These are phyloP conservation scores for Damaliscus lunatus DNA, from an alignment of 2,113 vertebrate species.

Conservation along the genomic window DNA sequence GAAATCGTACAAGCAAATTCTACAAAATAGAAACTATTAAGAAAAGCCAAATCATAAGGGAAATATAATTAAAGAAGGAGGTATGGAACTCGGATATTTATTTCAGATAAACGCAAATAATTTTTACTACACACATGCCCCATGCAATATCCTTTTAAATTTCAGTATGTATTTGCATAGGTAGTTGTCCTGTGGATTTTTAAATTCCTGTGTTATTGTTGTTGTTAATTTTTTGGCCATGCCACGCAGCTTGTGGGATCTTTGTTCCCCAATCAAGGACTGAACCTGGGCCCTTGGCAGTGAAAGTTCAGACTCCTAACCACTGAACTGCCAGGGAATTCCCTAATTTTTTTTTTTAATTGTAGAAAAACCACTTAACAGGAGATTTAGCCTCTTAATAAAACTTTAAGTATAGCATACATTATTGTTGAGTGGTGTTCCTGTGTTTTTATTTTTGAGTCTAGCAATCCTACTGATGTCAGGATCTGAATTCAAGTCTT, in stretches of 20 bases:
- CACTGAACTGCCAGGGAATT: not conserved
- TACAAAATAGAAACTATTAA: not conserved
- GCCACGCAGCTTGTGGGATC: not conserved
- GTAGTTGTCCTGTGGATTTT: not conserved
- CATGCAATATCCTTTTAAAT: not conserved
- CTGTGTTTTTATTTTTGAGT: not conserved
- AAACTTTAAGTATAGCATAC: not conserved
- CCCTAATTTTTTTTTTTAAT: not conserved
- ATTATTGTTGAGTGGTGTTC: not conserved
- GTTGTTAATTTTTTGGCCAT: not conserved
- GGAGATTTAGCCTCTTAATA: not conserved
- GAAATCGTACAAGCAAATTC: not conserved
- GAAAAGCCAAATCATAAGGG: not conserved
- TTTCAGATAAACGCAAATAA: not conserved
- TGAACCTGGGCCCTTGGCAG: not conserved
- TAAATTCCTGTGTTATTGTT: not conserved
- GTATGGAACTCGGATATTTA: not conserved
- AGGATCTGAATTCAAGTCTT: not conserved
- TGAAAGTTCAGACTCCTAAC: not conserved
- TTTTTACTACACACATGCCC: not conserved
- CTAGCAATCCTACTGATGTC: not conserved
- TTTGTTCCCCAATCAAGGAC: not conserved
- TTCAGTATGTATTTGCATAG: not conserved
- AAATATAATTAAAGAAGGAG: not conserved
- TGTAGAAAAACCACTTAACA: not conserved